These are phyloP conservation scores for Spermophilus dauricus DNA, from an alignment of 2,113 vertebrate species.

Conservation along the genomic window DNA sequence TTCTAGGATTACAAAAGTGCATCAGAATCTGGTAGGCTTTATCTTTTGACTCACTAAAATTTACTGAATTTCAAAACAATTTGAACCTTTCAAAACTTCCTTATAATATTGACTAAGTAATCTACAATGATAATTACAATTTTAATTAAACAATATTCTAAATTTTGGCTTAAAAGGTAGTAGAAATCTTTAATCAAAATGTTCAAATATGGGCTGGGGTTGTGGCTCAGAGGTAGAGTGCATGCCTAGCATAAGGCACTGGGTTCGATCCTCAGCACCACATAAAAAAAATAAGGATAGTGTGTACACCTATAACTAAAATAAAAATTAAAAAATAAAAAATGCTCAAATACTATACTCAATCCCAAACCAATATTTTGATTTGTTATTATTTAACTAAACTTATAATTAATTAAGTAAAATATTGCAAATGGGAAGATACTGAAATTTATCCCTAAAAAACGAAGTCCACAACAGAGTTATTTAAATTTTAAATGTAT, in stretches of 20 bases:
- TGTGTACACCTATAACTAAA: too few relatives aligned
- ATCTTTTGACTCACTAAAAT: not conserved
- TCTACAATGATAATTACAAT: not conserved
- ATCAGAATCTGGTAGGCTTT: not conserved
- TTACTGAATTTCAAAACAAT: not conserved
- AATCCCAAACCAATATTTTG: not conserved
- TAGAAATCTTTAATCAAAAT: not conserved
- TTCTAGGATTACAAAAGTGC: too few relatives aligned
- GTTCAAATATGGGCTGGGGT: not conserved
- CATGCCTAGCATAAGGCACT: too few relatives aligned
- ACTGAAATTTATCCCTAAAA: not conserved
- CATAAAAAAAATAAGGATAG: too few relatives aligned
- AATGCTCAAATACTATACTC: not conserved
- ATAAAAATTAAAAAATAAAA: not conserved
- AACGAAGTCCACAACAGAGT: not conserved
- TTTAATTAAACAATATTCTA: not conserved
- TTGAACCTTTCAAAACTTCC: not conserved
- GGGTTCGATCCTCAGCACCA: too few relatives aligned
- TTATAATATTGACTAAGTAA: not conserved
- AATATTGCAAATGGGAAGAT: not conserved
- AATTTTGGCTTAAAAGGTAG: not conserved
- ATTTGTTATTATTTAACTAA: not conserved
- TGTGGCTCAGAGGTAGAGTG: too few relatives aligned
- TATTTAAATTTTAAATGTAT: not conserved
- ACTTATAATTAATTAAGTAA: not conserved